A percentile compares a stretch with the other conserved stretches of the same genome.
phyloP scores from a whole-genome alignment of 2,113 vertebrate species.

The Xenopus borealis region DNA sequence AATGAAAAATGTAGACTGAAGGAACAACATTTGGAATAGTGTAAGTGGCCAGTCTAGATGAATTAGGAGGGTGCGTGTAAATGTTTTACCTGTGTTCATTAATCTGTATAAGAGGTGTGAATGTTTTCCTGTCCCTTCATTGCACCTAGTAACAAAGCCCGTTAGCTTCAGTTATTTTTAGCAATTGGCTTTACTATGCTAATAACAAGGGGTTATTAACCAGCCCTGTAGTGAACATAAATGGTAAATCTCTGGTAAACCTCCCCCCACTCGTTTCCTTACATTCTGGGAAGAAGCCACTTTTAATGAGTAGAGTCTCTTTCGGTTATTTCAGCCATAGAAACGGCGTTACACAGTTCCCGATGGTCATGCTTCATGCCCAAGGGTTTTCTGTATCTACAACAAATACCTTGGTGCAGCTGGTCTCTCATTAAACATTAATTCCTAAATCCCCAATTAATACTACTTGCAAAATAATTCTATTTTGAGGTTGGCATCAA shows the following conservation, averaged over 20 bases:
- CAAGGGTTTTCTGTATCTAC: conserved; percentile 14
- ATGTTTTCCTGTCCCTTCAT: neutral
- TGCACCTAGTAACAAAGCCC: neutral
- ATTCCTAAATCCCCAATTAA: neutral
- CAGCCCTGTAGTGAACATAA: neutral
- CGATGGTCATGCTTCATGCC: neutral
- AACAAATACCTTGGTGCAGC: neutral
- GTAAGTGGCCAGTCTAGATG: too few species aligned
- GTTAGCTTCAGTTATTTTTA: neutral
- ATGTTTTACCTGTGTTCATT: too few species aligned
- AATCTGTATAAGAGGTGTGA: too few species aligned
- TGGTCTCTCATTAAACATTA: neutral
- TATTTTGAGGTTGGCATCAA: too few species aligned
- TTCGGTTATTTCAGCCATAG: conserved; percentile 1
- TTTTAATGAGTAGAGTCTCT: neutral
- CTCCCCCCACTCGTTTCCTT: conserved; percentile 3
- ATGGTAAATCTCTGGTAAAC: neutral
- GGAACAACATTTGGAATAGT: too few species aligned
- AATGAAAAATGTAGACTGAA: too few species aligned
- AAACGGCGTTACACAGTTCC: neutral
- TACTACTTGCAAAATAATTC: too few species aligned
- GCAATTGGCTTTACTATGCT: neutral
- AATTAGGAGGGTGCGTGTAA: too few species aligned
- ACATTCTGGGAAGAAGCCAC: neutral
- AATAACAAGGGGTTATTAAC: neutral